A percentile compares a stretch with the other conserved stretches of the same genome.
These are phyloP conservation scores for Tyria jacobaeae DNA, from an alignment of 2,888 invertebrate genomes.

Conservation along the genomic window DNA sequence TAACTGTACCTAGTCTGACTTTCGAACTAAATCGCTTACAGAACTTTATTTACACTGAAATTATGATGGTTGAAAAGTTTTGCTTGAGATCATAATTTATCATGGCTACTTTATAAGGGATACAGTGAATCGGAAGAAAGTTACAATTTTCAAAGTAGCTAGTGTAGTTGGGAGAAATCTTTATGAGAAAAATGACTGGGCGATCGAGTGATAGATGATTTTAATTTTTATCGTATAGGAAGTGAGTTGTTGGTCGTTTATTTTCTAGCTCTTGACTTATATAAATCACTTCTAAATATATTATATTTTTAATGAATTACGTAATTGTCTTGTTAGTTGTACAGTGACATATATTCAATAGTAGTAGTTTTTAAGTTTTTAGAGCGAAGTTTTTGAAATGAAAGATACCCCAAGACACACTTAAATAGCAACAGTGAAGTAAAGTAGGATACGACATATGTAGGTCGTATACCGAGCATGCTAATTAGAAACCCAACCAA, in stretches of 20 bases:
- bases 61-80: constrained; percentile 56
- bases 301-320: too few species aligned
- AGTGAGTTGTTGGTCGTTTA: constrained; percentile 2
- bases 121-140: constrained; percentile 76
- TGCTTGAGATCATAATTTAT: constrained; percentile 70
- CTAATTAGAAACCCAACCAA: too few species aligned
- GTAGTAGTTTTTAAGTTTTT: too few species aligned
- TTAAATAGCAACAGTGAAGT: too few species aligned
- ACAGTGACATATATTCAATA: too few species aligned
- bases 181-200: constrained; percentile 72
- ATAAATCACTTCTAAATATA: background rate
- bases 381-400: too few species aligned
- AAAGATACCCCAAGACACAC: too few species aligned
- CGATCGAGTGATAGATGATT: constrained; percentile 71
- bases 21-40: constrained; percentile 30
- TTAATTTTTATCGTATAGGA: constrained; percentile 44
- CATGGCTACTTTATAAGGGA: constrained; percentile 58
- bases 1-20: constrained; percentile 18
- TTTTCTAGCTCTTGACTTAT: background rate
- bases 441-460: too few species aligned
- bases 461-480: too few species aligned
- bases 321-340: background rate
- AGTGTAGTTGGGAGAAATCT: constrained; percentile 70
- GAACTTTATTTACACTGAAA: constrained; percentile 57
- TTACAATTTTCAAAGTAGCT: constrained; percentile 64